Evolutionary conservation across 2,888 invertebrate genomes (phyloP), one percentile per base, ranked within the genome.

Genomic region (Lottia scabra): DNA sequence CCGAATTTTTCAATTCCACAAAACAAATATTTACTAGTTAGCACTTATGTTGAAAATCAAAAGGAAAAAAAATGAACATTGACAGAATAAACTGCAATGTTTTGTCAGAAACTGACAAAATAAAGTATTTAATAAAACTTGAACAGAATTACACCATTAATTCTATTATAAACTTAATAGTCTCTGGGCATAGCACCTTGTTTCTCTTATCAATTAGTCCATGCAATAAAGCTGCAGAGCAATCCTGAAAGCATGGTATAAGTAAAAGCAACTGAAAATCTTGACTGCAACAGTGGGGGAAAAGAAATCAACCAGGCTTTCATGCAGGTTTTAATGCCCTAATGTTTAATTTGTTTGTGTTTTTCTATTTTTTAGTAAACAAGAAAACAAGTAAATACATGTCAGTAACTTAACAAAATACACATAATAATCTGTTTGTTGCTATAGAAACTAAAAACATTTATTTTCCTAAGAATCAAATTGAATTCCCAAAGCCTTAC

Each of bases 391-490:
- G 56, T 56, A 56, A 56, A 56, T 56, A 56, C 19, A 56, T 15
- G 23, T 56, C 56, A 56, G 56, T 56, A 56, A 56, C 56, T 56
- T 56, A 56, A 56, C 56, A 56, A 56, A 56, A 56, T 56, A 56
- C 56, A 56, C 56, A 56, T 56, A 56, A 56, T 56, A 56, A 56
- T 23, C 23, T 56, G 19, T 19, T n/a, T 23, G 12, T 56, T 56
- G 56, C 56, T 56, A n/a, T 23, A 56, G 56, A 56, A 56, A 56
- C 56, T 56, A 56, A 56, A 56, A 56, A 56, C 56, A 56, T 56
- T 56, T 56, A 56, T 56, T 23, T 56, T 56, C 23, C 23, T 23
- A 23, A 23, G 56, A 56, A 56, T 56, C n/a, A 56, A 13, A 56
- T 56, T 56, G 19, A 56, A 56, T 23, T 56, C 56, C 56, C 19